A percentile compares a stretch with the other conserved stretches of the same genome.
Evolutionary conservation across 2,888 invertebrate genomes (phyloP).

Genomic region (Calameuta pallipes): DNA sequence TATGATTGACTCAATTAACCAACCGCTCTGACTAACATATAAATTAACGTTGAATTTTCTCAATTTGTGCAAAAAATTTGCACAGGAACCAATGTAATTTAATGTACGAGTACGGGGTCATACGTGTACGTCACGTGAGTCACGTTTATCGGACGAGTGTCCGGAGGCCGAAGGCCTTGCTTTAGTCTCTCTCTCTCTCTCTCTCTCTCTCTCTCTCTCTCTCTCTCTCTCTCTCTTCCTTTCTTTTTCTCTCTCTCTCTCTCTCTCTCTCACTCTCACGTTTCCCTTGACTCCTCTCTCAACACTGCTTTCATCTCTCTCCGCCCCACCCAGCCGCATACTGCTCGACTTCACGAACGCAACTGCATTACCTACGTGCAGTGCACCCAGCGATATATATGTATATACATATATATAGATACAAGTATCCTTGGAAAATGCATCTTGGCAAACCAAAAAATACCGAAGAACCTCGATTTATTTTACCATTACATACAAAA

Average conservation of each 20-base stretch:
- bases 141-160: conserved; percentile 5
- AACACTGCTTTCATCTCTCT: background rate
- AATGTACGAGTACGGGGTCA: background rate
- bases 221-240: background rate
- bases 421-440: background rate
- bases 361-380: background rate
- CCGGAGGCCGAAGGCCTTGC: conserved; percentile 10
- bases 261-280: too few species aligned
- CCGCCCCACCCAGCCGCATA: background rate
- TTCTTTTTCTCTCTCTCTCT: too few species aligned
- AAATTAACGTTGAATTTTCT: background rate
- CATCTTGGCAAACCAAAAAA: background rate
- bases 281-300: background rate
- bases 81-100: background rate
- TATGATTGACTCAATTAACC: background rate
- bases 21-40: background rate
- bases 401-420: background rate
- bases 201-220: conserved; percentile 3
- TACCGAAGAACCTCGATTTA: background rate
- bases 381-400: background rate
- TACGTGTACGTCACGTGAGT: background rate
- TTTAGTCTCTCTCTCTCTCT: conserved; percentile 3
- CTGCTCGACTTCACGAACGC: background rate
- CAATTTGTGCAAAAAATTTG: background rate
- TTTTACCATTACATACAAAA: background rate